Evolutionary conservation across 2,888 invertebrate species (phyloP).

Genomic region (Drosophila nr. perissopoda): DNA sequence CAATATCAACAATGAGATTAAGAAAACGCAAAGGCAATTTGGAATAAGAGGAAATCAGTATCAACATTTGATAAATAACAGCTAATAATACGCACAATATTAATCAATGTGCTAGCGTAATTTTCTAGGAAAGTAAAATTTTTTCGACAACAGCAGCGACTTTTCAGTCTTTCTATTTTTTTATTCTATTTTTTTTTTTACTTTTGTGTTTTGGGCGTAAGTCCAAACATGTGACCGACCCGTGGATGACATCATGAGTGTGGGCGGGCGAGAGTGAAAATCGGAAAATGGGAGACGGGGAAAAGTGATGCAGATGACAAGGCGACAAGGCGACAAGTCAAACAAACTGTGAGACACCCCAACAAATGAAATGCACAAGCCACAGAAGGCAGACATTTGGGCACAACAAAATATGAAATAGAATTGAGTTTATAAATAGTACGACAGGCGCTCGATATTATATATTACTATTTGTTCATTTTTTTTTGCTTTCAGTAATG

Average conservation of each 20-base stretch:
- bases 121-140: slow-evolving; percentile 5
- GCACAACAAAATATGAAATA: slow-evolving; percentile 51
- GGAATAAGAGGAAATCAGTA: neutral
- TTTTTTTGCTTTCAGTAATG: slow-evolving; percentile 19
- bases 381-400: slow-evolving; percentile 56
- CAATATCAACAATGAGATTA: neutral
- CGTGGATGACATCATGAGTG: slow-evolving; percentile 68
- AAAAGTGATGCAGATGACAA: slow-evolving; percentile 37
- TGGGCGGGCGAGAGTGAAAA: slow-evolving; percentile 44
- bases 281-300: neutral
- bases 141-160: neutral
- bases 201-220: slow-evolving; percentile 50
- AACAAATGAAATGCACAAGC: slow-evolving; percentile 28
- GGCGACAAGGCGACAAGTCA: slow-evolving; percentile 8
- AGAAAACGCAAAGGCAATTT: neutral
- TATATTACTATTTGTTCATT: slow-evolving; percentile 1
- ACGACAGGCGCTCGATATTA: slow-evolving; percentile 37
- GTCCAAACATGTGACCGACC: slow-evolving; percentile 72
- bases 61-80: neutral
- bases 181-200: slow-evolving; percentile 31
- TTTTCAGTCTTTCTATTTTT: slow-evolving; percentile 3
- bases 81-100: neutral
- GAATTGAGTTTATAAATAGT: slow-evolving; percentile 55
- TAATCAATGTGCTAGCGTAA: slow-evolving; percentile 17
- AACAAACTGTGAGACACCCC: slow-evolving; percentile 23